Percentiles rank a stretch among this genome's conserved stretches.
These are phyloP conservation scores for Malthinus flaveolus DNA, from an alignment of 2,888 invertebrate species.

Conservation along the genomic window DNA sequence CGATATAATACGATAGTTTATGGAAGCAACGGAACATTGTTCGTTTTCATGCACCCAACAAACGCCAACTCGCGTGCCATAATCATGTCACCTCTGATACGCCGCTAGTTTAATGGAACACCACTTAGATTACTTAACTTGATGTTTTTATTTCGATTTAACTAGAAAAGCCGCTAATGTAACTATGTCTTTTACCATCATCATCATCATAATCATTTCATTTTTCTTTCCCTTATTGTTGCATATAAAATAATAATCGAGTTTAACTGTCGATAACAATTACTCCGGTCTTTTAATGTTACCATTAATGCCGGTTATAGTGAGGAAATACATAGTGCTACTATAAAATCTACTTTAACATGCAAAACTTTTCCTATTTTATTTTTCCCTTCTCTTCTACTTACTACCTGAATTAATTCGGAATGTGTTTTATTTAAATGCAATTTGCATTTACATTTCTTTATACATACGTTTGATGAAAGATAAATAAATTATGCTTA, in stretches of 20 bases:
- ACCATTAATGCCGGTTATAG: constrained; percentile 21
- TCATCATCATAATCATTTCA: neutral
- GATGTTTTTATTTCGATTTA: constrained; percentile 51
- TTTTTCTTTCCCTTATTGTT: constrained; percentile 30
- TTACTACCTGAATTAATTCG: constrained; percentile 20
- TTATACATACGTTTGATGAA: constrained; percentile 22
- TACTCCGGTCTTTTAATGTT: constrained; percentile 20
- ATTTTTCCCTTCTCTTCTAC: constrained; percentile 18
- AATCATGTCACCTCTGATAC: constrained; percentile 49
- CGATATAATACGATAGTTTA: neutral
- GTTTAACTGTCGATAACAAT: constrained; percentile 39
- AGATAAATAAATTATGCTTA: constrained; percentile 21
- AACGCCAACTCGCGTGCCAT: constrained; percentile 44
- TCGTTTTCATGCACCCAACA: constrained; percentile 8
- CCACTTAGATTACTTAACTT: constrained; percentile 53
- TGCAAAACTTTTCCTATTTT: constrained; percentile 18
- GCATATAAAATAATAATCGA: constrained; percentile 38
- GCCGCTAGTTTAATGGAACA: constrained; percentile 51
- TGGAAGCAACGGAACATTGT: neutral
- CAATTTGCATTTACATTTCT: constrained; percentile 27
- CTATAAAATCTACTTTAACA: constrained; percentile 13
- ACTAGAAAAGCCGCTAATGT: constrained; percentile 47
- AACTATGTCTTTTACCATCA: constrained; percentile 31
- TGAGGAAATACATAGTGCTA: constrained; percentile 16
- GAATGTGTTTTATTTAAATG: constrained; percentile 26